phyloP scores from a whole-genome alignment of 2,113 vertebrate genomes.

The Willisornis vidua region DNA sequence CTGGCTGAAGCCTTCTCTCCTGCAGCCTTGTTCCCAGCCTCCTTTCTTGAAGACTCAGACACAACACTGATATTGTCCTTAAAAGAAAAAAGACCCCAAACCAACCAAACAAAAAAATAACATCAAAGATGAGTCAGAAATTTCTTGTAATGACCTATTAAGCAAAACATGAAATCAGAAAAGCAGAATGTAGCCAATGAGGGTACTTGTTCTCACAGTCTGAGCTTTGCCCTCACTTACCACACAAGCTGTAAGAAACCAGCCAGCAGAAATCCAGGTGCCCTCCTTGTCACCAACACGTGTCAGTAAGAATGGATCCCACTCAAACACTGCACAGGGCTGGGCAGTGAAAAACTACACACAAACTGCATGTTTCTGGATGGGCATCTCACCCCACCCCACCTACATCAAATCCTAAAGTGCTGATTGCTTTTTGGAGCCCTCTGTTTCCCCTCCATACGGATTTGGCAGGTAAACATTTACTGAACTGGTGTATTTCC shows the following conservation, averaged over 20 bases:
- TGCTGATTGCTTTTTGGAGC: not conserved
- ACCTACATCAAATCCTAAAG: not conserved
- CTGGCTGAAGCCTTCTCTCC: not conserved
- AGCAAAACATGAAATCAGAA: not conserved
- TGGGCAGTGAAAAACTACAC: not conserved
- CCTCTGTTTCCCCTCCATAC: not conserved
- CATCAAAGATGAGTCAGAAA: slow-evolving; percentile 19
- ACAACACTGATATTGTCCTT: slow-evolving; percentile 44
- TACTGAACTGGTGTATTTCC: not conserved
- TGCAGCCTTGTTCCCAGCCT: not conserved
- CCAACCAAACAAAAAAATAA: not conserved
- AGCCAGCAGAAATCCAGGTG: not conserved
- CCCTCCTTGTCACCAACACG: not conserved
- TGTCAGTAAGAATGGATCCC: not conserved
- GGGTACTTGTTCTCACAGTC: accelerated
- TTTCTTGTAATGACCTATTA: not conserved
- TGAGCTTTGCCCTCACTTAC: not conserved
- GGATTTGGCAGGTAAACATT: not conserved
- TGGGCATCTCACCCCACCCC: not conserved
- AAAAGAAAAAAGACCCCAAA: not conserved
- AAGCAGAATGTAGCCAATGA: not conserved
- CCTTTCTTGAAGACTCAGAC: slow-evolving; percentile 31
- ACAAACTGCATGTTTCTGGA: not conserved
- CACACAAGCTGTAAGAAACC: not conserved
- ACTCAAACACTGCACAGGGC: not conserved